phyloP scores from a whole-genome alignment of 2,113 vertebrate species.

The Neomonachus schauinslandi region DNA sequence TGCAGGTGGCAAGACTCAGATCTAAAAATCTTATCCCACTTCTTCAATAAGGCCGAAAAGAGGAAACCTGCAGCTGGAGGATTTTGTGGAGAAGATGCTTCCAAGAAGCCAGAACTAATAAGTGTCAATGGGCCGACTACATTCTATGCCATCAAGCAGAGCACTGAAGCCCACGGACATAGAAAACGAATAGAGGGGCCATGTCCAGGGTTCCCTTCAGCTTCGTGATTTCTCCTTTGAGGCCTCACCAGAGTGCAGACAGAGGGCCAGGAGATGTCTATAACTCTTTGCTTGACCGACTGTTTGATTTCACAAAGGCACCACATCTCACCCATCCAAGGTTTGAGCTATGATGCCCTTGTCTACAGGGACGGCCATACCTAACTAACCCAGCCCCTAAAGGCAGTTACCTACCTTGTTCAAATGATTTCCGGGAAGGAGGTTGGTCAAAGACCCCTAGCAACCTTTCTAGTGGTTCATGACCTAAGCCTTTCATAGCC shows the following conservation, averaged over 20 bases:
- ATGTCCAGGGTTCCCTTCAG: neutral
- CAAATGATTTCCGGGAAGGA: neutral
- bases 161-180: neutral
- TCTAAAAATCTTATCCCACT: neutral
- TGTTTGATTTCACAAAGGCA: neutral
- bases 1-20: neutral
- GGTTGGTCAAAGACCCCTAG: neutral
- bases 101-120: slow-evolving; percentile 54
- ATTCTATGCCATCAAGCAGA: neutral
- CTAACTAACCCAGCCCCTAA: neutral
- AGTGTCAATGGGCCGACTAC: neutral
- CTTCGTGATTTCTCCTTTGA: neutral
- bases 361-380: neutral
- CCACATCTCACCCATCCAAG: neutral
- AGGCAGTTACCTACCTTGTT: neutral
- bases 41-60: neutral
- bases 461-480: neutral
- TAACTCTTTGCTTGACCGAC: neutral
- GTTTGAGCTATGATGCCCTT: neutral
- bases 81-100: slow-evolving; percentile 27
- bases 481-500: neutral
- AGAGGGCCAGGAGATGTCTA: neutral
- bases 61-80: neutral
- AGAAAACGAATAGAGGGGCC: neutral
- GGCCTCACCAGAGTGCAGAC: neutral